Base-by-base conservation (phyloP, 2,888 invertebrate species). In the Drosophila cracens region DNA sequence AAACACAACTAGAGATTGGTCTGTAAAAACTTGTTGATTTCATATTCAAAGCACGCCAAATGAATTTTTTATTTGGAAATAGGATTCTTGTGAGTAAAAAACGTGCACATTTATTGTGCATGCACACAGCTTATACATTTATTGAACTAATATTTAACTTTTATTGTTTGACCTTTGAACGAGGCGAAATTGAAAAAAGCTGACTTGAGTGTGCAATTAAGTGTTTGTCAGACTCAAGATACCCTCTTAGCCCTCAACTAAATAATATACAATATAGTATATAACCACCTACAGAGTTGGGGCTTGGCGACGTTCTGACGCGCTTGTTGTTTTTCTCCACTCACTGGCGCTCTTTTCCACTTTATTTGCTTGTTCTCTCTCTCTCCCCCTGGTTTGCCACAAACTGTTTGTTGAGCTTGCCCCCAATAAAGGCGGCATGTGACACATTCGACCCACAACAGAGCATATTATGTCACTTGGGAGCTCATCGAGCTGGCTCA, bases 381-480 rank as follows among this genome's bases (percentile, higher is more conserved):
- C 11, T 38, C 36, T 48, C n/a, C 61, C 27, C 27, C 27, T 40
- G 16, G 16, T 40, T n/a, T 40, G 10, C 34, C 48, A 16, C 48
- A 21, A 21, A 29, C 27, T 7, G 29, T 51, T 53, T 51, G 64
- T 21, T 36, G 54, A 46, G 51, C 38, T 48, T 56, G 79, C 48
- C 36, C 36, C 49, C 64, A 62, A 53, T 57, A 27, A 51, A 61
- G 56, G 36, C 62, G 61, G 70, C 70, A 65, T 69, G 72, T 79
- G 87, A 81, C 75, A 79, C 76, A 81, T 75, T 79, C 76, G 70
- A 75, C 70, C 72, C 75, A 71, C 36, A 56, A 29, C 27, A 29
- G 36, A 38, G 60, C 34, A 72, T 66, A 77, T 85, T 88, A 88
- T 85, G 89, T 88, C 85, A 88, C 60, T 74, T 57, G 43, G 56